Conservation (phyloP, 2,888 invertebrate species). For the Caenorhabditis japonica region DNA sequence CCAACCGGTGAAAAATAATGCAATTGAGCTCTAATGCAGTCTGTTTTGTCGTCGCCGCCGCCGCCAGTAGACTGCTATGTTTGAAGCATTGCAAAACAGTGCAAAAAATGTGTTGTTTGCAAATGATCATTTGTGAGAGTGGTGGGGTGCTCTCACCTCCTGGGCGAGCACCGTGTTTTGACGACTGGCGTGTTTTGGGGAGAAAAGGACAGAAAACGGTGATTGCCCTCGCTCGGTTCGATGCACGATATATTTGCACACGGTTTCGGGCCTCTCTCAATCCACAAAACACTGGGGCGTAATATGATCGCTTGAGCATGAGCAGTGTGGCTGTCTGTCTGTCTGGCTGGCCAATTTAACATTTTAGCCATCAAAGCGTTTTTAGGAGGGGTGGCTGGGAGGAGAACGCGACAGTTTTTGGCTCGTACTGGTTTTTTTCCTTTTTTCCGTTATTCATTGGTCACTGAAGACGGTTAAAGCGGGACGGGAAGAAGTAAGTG, state of each 20-base stretch:
- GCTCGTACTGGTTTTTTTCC: not conserved
- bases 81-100: conserved; percentile 40
- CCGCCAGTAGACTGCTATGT: conserved; percentile 9
- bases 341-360: too few species aligned
- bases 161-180: conserved; percentile 25
- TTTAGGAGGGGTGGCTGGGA: too few species aligned
- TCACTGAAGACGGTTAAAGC: too few species aligned
- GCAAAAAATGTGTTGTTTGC: conserved; percentile 42
- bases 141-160: conserved; percentile 6
- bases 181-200: conserved; percentile 36
- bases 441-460: not conserved
- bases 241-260: conserved; percentile 54
- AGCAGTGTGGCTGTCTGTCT: conserved; percentile 17
- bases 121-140: conserved; percentile 37
- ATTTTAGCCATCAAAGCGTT: too few species aligned
- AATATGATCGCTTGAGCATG: conserved; percentile 31
- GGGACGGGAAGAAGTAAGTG: conserved; percentile 8
- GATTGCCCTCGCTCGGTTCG: conserved; percentile 12
- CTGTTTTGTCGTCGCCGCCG: too few species aligned
- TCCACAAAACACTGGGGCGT: not conserved
- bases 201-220: not conserved
- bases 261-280: conserved; percentile 35
- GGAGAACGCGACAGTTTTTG: not conserved
- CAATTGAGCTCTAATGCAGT: not conserved
- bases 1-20: too few species aligned